Evolutionary conservation across 2,113 vertebrate species (phyloP), one percentile per base, ranked within the genome.

Genomic region (Engystomops pustulosus): DNA sequence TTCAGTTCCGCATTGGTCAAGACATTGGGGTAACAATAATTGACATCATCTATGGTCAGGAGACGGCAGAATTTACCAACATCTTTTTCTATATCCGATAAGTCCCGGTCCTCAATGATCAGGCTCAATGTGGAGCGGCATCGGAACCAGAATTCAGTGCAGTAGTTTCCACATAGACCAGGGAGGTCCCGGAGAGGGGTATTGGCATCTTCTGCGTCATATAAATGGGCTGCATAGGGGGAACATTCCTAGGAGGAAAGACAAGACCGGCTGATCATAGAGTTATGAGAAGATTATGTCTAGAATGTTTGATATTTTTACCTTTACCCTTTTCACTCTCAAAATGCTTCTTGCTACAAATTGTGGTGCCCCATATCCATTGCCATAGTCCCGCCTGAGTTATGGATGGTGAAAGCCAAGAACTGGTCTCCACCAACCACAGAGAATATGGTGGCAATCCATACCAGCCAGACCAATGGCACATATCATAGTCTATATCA

Each of bases 1-100:
- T 93, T 95, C 18, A 95, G 90, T 17, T 92, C 91, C 67, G 88
- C 30, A 60, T 92, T 92, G 20, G 87, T 83, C 27, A 94, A 82
- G 3, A 95, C 92, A 25, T 91, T 94, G 7, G 94, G 94, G 86
- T 93, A 95, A 86, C 95, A 95, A 87, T 95, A 95, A 69, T 94
- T 91, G 0, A 86, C 89, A 89, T 95, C 95, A 68, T 93, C 93
- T 44, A 95, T 89, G 86, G 90, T 91, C 87, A 95, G 88, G 41
- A 87, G 90, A 70, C 90, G 86, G 69, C 94, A 95, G 90, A 95
- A 95, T 75, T 14, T 88, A 9, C 68, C 85, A 7, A 83, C 90
- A 87, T 95, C 89, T 11, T 90, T 90, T 79, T 95, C 94, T 10
- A 95, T 83, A 0, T 49, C 74, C 6, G 87, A 55, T 0, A 91